A percentile compares a stretch with the other conserved stretches of the same genome.
Evolutionary conservation across 2,888 invertebrate species (phyloP).

Genomic region (Meloe dianella): DNA sequence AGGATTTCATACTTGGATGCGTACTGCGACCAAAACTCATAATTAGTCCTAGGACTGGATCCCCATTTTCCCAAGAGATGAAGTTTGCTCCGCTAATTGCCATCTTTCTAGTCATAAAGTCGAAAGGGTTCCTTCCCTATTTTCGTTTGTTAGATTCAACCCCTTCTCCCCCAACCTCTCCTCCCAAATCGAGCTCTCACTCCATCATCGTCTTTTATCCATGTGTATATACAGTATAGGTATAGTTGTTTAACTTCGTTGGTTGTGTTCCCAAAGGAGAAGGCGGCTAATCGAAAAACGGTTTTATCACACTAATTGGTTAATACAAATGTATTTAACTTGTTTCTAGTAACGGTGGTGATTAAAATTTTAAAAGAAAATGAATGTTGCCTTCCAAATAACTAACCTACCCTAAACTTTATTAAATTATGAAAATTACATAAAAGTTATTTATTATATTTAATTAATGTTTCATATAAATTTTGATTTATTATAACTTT

Average conservation of each 20-base stretch:
- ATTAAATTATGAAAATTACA: slow-evolving; percentile 2
- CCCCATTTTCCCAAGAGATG: slow-evolving; percentile 43
- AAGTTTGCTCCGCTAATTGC: slow-evolving; percentile 49
- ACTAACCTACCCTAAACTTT: not conserved
- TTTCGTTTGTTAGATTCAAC: not conserved
- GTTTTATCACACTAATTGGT: slow-evolving; percentile 11
- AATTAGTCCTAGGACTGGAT: slow-evolving; percentile 45
- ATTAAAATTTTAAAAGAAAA: slow-evolving; percentile 6
- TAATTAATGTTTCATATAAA: not conserved
- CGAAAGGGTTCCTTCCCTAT: slow-evolving; percentile 43
- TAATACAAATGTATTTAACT: slow-evolving; percentile 10
- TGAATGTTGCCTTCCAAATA: not conserved
- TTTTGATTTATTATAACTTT: not conserved
- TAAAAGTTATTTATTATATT: too few relatives aligned
- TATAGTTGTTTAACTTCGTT: not conserved
- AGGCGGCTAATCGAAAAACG: slow-evolving; percentile 6
- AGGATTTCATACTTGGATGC: slow-evolving; percentile 53
- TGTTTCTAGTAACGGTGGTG: not conserved
- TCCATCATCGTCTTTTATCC: not conserved
- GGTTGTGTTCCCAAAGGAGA: not conserved
- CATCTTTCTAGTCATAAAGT: slow-evolving; percentile 50
- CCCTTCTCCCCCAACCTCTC: not conserved
- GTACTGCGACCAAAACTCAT: slow-evolving; percentile 47
- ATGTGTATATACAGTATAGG: not conserved
- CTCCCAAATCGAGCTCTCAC: too few relatives aligned